Evolutionary conservation across 2,888 invertebrate genomes (phyloP), one percentile per base, ranked within the genome.

Genomic region (Orthosia cruda): DNA sequence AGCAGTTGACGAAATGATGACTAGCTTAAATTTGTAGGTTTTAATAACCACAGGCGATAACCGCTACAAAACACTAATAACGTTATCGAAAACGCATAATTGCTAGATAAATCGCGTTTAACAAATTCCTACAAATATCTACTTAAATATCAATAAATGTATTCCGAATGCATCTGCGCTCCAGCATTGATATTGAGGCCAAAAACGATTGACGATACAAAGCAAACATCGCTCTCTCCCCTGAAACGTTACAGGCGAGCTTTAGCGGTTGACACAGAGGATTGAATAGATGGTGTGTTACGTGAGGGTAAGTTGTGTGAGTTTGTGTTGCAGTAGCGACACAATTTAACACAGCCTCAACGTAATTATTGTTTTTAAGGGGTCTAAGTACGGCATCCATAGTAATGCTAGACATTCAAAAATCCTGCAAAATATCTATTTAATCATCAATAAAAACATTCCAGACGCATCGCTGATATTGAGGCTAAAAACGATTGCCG

Each of bases 191-290:
- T 83, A 83, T 77, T 75, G 81, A 73, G 80, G 83, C 84, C 86
- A 82, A 80, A 84, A 85, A 80, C 85, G 84, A 85, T 87, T 81
- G 84, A 79, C 85, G 85, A 83, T 78, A 88, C 75, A 84, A 87
- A 89, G 88, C 87, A 90, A 91, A 90, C 85, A 88, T 86, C 78
- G 75, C 92, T 88, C 88, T 85, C 77, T 84, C 81, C 50, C 55
- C 57, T 81, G 83, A 85, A 87, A 89, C 74, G 77, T 82, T 84
- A 85, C 80, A 87, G 79, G 74, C 81, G 80, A 85, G 86, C 88
- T 90, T 89, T 85, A 89, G 87, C 85, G 76, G 32, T 58, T 15
- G 16, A 32, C 71, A 69, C 50, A 52, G 85, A 71, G 20, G 20
- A 69, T 20, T 2, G 23, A 62, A n/a, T 20, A n/a, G 0, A 82